Evolutionary conservation across 2,888 invertebrate genomes (phyloP), one percentile per base, ranked within the genome.

Genomic region (Chrysomela aeneicollis): DNA sequence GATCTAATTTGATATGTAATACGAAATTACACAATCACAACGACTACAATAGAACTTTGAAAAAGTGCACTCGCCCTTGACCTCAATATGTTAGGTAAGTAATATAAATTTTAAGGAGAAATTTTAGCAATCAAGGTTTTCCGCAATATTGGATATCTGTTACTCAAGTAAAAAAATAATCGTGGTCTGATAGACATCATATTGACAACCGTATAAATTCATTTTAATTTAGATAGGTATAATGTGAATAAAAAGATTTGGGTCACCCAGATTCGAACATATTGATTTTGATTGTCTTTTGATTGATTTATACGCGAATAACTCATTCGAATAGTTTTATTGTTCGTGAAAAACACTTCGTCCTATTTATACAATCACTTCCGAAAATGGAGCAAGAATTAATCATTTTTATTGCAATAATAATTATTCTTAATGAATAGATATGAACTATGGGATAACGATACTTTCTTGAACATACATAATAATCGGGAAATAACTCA

Each of bases 51-150:
- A 37, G 26, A 46, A n/a, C 22, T 2, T 57, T 26, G 46, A 57
- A 61, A 65, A 65, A 65, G 26, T 65, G 65, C 57, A 65, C 37
- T 61, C 22, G 52, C 46, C 65, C 65, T 65, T 65, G 61, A 61
- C 53, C 30, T 30, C 57, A 57, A 46, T 57, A 42, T 42, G 15
- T 22, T 17, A 54, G n/a, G 22, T 64, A 59, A n/a, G n/a, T n/a
- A n/a, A n/a, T n/a, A 64, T 59, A 59, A 49, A 64, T 53, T 42
- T 60, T 55, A 57, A 60, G 55, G 54, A 60, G 60, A 64, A 60
- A 64, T 64, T 49, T 52, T 59, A 54, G 59, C 50, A 63, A 60
- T 64, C 54, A 52, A 54, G 42, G 53, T 55, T 64, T 64, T 54
- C 60, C 50, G 35, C 30, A 51, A 60, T 55, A 64, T 59, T 59